Conservation (phyloP, 2,113 vertebrate genomes). For the Capreolus pygargus region DNA sequence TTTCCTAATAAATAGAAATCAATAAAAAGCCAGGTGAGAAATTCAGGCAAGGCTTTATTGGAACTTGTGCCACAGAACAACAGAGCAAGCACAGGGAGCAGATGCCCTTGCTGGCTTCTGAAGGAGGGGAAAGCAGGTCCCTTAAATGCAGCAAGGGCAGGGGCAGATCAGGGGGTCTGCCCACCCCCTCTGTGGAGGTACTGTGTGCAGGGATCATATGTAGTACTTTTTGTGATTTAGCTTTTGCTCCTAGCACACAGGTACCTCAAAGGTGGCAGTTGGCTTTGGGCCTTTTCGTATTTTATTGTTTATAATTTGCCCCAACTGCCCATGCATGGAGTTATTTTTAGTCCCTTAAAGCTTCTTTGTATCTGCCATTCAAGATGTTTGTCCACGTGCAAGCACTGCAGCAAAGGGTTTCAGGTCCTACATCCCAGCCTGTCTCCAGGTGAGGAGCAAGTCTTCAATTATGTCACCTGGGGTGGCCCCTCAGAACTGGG, state of each 20-base stretch:
- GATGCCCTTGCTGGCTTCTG: neutral
- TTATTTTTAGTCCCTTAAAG: neutral
- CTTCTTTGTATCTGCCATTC: neutral
- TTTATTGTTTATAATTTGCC: neutral
- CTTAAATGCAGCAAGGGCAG: neutral
- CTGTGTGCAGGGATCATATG: neutral
- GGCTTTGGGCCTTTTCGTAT: neutral
- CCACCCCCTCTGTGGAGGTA: neutral
- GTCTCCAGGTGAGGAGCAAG: neutral
- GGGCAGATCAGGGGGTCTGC: neutral
- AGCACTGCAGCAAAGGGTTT: neutral
- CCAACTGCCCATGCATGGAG: neutral
- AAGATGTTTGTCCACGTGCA: neutral
- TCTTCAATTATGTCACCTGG: neutral
- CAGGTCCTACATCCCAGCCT: neutral
- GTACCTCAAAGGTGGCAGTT: neutral
- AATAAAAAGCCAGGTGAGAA: neutral
- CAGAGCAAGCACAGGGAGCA: neutral
- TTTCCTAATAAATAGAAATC: neutral
- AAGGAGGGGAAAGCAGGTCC: neutral
- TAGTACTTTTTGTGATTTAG: neutral
- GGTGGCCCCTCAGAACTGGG: neutral
- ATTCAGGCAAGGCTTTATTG: neutral
- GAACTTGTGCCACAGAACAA: neutral
- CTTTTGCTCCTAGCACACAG: neutral